A percentile compares a stretch with the other conserved stretches of the same genome.
Evolutionary conservation across 2,888 invertebrate genomes (phyloP).

Genomic region (Rotaria magnacalcarata): DNA sequence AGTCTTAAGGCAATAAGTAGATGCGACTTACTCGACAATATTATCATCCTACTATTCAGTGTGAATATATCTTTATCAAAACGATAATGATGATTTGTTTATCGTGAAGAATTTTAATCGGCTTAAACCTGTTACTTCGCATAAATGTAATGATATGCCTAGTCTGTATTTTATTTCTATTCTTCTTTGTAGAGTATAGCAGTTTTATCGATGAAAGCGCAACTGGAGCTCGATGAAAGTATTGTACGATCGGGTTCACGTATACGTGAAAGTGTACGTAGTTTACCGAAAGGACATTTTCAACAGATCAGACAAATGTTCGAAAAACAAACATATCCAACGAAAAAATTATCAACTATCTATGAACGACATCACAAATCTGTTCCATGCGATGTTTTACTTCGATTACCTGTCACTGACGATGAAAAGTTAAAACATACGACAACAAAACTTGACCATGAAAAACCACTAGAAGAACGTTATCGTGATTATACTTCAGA

Average conservation of each 20-base stretch:
- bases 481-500: background rate
- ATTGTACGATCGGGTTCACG: background rate
- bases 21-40: too few relatives aligned
- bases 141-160: too few relatives aligned
- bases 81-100: background rate
- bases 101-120: background rate
- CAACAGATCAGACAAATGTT: slow-evolving; percentile 44
- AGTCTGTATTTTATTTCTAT: too few relatives aligned
- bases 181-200: too few relatives aligned
- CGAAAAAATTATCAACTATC: background rate
- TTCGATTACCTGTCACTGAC: background rate
- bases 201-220: background rate
- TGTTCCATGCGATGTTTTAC: background rate
- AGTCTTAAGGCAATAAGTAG: background rate
- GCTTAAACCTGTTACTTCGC: background rate
- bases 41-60: too few relatives aligned
- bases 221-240: background rate
- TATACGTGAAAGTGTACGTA: slow-evolving; percentile 41
- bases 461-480: background rate
- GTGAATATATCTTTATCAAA: too few relatives aligned
- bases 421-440: slow-evolving; percentile 33
- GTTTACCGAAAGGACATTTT: slow-evolving; percentile 45
- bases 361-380: background rate
- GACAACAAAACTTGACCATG: background rate
- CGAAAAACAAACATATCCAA: slow-evolving; percentile 15